Evolutionary conservation across 30 jellyfish, hydroid and myxozoan species (phyloP).

Genomic region (Phacellophora camtschatica): DNA sequence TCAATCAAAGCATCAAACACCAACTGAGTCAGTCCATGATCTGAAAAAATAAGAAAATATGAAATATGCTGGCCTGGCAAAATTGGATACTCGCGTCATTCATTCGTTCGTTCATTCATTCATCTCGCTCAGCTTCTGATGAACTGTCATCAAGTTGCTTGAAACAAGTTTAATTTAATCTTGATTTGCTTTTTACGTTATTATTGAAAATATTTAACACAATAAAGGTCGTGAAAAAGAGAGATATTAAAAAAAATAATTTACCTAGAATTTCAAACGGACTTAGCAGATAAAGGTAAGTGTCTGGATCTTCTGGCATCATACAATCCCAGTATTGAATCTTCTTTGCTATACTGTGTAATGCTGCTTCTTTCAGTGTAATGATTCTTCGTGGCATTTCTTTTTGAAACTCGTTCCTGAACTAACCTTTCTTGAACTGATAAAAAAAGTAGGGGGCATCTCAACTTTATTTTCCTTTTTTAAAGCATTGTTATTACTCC

Average conservation of each 20-base stretch:
- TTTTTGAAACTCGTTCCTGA: neutral
- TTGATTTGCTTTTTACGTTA: no score
- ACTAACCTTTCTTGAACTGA: no score
- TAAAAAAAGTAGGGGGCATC: no score
- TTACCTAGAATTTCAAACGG: slow-evolving; percentile 69
- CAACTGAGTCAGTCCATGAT: slow-evolving; percentile 54
- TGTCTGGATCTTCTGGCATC: slow-evolving; percentile 65
- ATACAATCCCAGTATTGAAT: slow-evolving; percentile 38
- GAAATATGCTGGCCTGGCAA: neutral
- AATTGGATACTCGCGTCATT: neutral
- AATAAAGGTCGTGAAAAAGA: no score
- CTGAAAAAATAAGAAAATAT: neutral
- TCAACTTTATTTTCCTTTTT: no score
- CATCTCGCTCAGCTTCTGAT: neutral
- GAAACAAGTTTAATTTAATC: no score
- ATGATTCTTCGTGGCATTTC: slow-evolving; percentile 3
- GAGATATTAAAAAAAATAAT: neutral
- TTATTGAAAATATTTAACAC: no score
- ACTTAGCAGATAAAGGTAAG: slow-evolving; percentile 47
- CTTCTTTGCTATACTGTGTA: slow-evolving; percentile 41
- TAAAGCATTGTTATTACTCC: no score
- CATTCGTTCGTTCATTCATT: neutral
- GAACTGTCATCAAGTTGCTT: no score
- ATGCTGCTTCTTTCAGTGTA: slow-evolving; percentile 30
- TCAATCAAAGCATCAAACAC: slow-evolving; percentile 56